phyloP scores from a whole-genome alignment of 2,888 invertebrate genomes.

The Athripsodes cinereus region DNA sequence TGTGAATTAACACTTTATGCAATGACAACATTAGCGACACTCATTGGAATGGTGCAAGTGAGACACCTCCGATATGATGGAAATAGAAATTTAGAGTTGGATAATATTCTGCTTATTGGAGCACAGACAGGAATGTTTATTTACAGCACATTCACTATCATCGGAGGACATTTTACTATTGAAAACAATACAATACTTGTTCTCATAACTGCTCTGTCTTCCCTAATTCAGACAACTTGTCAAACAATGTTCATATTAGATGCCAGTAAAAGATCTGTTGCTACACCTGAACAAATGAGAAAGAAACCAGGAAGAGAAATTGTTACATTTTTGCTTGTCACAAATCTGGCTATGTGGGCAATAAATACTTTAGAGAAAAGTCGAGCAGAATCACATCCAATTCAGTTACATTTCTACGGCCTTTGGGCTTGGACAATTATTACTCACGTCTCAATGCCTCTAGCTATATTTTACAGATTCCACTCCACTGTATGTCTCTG shows the following conservation, averaged over 20 bases:
- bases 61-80: slow-evolving; percentile 81
- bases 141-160: slow-evolving; percentile 89
- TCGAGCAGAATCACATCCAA: slow-evolving; percentile 84
- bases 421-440: slow-evolving; percentile 95
- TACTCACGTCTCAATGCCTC: slow-evolving; percentile 88
- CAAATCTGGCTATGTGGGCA: slow-evolving; percentile 91
- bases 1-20: slow-evolving; percentile 83
- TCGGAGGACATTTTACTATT: slow-evolving; percentile 84
- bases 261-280: slow-evolving; percentile 78
- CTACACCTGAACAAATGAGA: slow-evolving; percentile 73
- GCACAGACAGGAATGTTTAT: slow-evolving; percentile 93
- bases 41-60: slow-evolving; percentile 84
- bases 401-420: slow-evolving; percentile 87
- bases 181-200: slow-evolving; percentile 76
- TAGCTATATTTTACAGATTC: slow-evolving; percentile 90
- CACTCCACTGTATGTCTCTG: slow-evolving; percentile 93
- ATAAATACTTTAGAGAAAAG: slow-evolving; percentile 90
- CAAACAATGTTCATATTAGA: slow-evolving; percentile 90
- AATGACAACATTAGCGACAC: slow-evolving; percentile 77
- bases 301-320: slow-evolving; percentile 90
- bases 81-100: slow-evolving; percentile 73
- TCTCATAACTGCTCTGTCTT: slow-evolving; percentile 76
- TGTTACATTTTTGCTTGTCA: slow-evolving; percentile 84
- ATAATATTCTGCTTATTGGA: slow-evolving; percentile 85
- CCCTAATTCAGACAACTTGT: slow-evolving; percentile 81